Evolutionary conservation across 2,888 invertebrate species (phyloP).

Genomic region (Silvanus unidentatus): DNA sequence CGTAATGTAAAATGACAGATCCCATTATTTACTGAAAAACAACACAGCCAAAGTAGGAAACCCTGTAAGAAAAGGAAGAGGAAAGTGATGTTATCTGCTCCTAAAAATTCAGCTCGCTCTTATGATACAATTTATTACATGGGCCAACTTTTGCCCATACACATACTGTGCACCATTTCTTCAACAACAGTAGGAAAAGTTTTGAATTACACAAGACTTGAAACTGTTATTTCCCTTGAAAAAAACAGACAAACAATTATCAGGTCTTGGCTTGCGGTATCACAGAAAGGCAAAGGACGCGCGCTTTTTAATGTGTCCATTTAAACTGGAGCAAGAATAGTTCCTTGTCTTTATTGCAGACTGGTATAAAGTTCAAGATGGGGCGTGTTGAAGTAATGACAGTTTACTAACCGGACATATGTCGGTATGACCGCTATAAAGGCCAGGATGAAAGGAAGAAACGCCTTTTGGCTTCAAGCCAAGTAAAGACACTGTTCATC

Average conservation of each 20-base stretch:
- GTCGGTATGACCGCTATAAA: constrained; percentile 20
- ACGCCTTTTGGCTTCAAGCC: constrained; percentile 21
- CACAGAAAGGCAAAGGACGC: too few relatives aligned
- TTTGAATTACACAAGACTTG: too few relatives aligned
- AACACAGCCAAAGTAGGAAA: constrained; percentile 45
- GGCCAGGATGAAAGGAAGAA: constrained; percentile 16
- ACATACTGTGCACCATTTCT: not conserved
- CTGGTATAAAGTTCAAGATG: constrained; percentile 2
- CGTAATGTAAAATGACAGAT: constrained; percentile 49
- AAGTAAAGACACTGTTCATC: constrained; percentile 15
- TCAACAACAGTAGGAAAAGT: too few relatives aligned
- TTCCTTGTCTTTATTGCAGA: not conserved
- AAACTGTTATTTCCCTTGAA: too few relatives aligned
- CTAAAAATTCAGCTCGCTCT: constrained; percentile 34
- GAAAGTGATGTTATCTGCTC: constrained; percentile 38
- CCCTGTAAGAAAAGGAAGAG: constrained; percentile 43
- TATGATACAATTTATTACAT: constrained; percentile 32
- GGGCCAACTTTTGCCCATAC: constrained; percentile 18
- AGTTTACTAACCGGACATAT: constrained; percentile 19
- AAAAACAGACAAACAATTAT: too few relatives aligned
- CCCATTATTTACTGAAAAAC: constrained; percentile 49
- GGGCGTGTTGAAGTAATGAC: constrained; percentile 17
- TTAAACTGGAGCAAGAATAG: too few relatives aligned
- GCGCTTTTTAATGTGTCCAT: too few relatives aligned
- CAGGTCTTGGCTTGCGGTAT: too few relatives aligned